phyloP scores from a whole-genome alignment of 2,113 vertebrate genomes.

The Recurvirostra avosetta region DNA sequence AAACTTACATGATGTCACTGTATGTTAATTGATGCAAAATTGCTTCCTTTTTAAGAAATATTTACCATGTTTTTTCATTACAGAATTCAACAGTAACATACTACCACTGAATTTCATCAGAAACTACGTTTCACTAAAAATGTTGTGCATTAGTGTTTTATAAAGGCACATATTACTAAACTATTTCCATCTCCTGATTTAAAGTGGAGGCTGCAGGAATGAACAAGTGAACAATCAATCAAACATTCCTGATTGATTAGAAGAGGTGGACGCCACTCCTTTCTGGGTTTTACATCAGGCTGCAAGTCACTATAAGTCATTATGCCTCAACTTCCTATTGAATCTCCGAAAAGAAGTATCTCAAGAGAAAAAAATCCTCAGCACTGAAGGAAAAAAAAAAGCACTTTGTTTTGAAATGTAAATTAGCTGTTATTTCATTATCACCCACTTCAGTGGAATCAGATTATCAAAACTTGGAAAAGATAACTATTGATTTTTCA shows the following conservation, averaged over 20 bases:
- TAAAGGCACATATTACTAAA: neutral
- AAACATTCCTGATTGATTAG: neutral
- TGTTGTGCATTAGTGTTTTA: neutral
- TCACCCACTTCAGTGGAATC: neutral
- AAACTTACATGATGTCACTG: neutral
- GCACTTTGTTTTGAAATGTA: slow-evolving; percentile 42
- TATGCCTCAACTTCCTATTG: neutral
- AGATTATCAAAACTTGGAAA: slow-evolving; percentile 51
- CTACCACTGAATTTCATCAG: neutral
- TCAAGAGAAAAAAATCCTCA: neutral
- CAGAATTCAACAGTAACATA: neutral
- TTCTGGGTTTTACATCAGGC: neutral
- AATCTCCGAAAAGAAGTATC: neutral
- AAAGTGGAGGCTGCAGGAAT: neutral
- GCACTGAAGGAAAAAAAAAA: neutral
- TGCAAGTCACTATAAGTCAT: neutral
- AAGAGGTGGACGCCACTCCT: neutral
- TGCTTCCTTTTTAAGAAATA: neutral
- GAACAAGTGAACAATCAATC: neutral
- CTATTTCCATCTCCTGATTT: neutral
- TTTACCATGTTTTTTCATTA: neutral
- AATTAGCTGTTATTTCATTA: slow-evolving; percentile 39
- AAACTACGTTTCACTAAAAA: neutral
- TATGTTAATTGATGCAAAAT: neutral
- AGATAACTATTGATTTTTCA: slow-evolving; percentile 25